Percentiles rank a stretch among this genome's conserved stretches.
Evolutionary conservation across 2,888 invertebrate genomes (phyloP).

Genomic region (Pecten maximus): DNA sequence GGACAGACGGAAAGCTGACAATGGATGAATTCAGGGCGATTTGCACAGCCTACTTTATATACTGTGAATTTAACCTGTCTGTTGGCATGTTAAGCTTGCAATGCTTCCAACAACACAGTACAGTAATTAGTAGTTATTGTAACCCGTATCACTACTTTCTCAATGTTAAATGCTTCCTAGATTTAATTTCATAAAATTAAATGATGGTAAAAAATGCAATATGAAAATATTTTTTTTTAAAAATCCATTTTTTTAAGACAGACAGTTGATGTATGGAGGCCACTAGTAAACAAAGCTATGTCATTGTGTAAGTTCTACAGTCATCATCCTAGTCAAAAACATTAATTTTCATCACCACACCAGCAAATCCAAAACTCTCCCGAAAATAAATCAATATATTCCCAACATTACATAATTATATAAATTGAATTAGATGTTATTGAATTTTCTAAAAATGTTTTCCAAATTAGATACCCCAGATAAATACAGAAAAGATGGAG

Average conservation of each 20-base stretch:
- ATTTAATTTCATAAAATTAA: conserved; percentile 20
- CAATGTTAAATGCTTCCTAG: conserved; percentile 12
- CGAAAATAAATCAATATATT: conserved; percentile 24
- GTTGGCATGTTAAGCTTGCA: background rate
- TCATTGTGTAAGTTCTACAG: background rate
- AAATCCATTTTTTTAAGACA: background rate
- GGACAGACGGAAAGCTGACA: no score
- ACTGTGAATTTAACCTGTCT: background rate
- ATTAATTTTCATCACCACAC: conserved; percentile 24
- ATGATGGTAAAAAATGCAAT: background rate
- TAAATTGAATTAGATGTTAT: conserved; percentile 33
- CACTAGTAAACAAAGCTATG: background rate
- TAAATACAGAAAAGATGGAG: conserved; percentile 20
- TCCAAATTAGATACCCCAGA: conserved; percentile 24
- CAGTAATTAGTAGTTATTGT: background rate
- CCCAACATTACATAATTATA: conserved; percentile 33
- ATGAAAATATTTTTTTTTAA: no score
- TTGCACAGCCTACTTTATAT: no score
- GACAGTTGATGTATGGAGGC: background rate
- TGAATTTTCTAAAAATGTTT: conserved; percentile 35
- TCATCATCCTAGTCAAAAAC: conserved; percentile 6
- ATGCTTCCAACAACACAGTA: background rate
- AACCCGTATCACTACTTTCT: conserved; percentile 9
- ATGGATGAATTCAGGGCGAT: no score
- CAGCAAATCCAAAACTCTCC: conserved; percentile 19